Conservation (phyloP, 1,140 invertebrate genomes). For the Plectrocnemia conspersa region DNA sequence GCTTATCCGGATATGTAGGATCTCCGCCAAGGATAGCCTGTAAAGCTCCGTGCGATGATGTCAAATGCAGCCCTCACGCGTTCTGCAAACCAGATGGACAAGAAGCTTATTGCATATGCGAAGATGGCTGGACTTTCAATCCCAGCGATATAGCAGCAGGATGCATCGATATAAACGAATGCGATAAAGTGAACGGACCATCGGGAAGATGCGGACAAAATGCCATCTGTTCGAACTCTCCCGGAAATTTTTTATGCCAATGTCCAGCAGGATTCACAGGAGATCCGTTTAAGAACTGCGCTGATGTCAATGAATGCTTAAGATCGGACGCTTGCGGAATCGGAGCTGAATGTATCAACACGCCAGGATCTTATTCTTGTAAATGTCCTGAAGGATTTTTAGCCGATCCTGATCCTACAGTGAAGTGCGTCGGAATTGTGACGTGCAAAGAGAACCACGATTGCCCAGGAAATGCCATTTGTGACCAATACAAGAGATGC, state of each 20-base stretch:
- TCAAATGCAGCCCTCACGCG: conserved; percentile 82
- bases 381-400: conserved; percentile 74
- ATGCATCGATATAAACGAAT: conserved; percentile 92
- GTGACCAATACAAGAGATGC: conserved; percentile 70
- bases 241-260: conserved; percentile 70
- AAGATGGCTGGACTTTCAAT: conserved; percentile 90
- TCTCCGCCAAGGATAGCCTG: conserved; percentile 73
- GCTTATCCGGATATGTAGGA: conserved; percentile 79
- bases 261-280: conserved; percentile 77
- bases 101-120: conserved; percentile 88
- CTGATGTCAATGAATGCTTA: conserved; percentile 80
- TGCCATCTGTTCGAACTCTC: conserved; percentile 76
- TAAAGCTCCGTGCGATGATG: conserved; percentile 87
- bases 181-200: conserved; percentile 69
- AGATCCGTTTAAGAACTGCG: conserved; percentile 70
- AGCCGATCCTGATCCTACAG: conserved; percentile 74
- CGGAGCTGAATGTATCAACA: conserved; percentile 75
- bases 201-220: conserved; percentile 79
- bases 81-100: conserved; percentile 83
- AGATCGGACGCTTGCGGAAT: conserved; percentile 63
- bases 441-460: conserved; percentile 69
- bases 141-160: conserved; percentile 82
- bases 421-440: conserved; percentile 74
- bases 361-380: conserved; percentile 71
- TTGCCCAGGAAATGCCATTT: conserved; percentile 86